Base-by-base conservation (phyloP, 2,888 invertebrate genomes). In the Megaustenia siamemsis region DNA sequence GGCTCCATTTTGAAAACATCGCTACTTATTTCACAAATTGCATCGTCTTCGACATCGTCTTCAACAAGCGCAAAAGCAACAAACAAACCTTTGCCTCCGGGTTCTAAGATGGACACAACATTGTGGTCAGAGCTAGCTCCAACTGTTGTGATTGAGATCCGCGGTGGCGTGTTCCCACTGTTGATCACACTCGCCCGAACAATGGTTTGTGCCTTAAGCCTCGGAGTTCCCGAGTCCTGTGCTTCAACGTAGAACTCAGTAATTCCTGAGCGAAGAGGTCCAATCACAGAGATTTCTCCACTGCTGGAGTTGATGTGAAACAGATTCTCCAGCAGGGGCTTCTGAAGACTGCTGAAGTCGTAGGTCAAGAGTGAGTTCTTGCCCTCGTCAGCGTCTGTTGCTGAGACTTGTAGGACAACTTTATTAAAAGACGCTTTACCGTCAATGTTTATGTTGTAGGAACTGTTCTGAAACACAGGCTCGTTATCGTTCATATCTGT, bases 401-500 rank as follows among this genome's bases (percentile, higher is more conserved):
- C 98, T 87, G 98, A 96, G 0, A 99, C 95, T 0, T 97, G 98
- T 0, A 98, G 96, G 0, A 98, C 97, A 0, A 97, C 97, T 0
- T 97, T 96, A 0, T 98, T 98, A 1, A 97, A 96, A 18, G 97
- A 96, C 1, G 97, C 97, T 6, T 97, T 97, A 94, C 99, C 99
- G 49, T 97, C 95, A 0, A 99, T 96, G 15, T 75, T 84, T 0
- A 98, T 96, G 90, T 97, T 97, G 93, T 99, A 98, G 89, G 97
- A 97, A 85, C 96, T 49, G 43, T 84, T 56, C 12, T 69, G 76
- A 85, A 99, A 99, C 5, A 96, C 96, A 0, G 99, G 99, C n/a
- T 97, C 96, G 92, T 99, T 98, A 94, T 99, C 99, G 93, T 99
- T 99, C 88, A 97, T 97, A 94, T 99, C 99, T 81, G 97, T 94